Evolutionary conservation across 2,888 invertebrate species (phyloP).

Genomic region (Nezara viridula): DNA sequence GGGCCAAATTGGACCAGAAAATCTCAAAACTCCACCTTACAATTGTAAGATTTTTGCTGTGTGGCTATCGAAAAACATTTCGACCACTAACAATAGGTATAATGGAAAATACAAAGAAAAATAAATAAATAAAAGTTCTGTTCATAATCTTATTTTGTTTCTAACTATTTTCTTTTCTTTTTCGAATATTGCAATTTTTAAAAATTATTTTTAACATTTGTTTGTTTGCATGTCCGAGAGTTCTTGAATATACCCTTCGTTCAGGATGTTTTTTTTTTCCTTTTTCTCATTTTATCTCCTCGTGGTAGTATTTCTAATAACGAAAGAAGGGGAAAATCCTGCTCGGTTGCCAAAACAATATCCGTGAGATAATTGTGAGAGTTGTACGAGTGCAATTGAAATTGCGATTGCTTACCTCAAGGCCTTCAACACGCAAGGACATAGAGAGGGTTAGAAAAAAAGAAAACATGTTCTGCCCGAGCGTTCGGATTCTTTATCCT

Average conservation of each 20-base stretch:
- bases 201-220: no score
- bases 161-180: no score
- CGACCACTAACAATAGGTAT: no score
- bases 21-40: no score
- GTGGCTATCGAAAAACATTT: no score
- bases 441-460: background rate
- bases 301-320: background rate
- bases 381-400: background rate
- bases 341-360: background rate
- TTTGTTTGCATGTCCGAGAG: no score
- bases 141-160: no score
- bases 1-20: no score
- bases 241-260: background rate
- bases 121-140: no score
- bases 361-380: conserved; percentile 13
- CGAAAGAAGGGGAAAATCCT: background rate
- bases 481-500: background rate
- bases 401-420: background rate
- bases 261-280: background rate
- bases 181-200: no score
- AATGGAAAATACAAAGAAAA: no score
- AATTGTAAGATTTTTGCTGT: no score
- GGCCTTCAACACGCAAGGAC: background rate
- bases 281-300: background rate
- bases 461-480: background rate